Evolutionary conservation across 2,113 vertebrate genomes (phyloP).

Genomic region (Psettodes erumei): DNA sequence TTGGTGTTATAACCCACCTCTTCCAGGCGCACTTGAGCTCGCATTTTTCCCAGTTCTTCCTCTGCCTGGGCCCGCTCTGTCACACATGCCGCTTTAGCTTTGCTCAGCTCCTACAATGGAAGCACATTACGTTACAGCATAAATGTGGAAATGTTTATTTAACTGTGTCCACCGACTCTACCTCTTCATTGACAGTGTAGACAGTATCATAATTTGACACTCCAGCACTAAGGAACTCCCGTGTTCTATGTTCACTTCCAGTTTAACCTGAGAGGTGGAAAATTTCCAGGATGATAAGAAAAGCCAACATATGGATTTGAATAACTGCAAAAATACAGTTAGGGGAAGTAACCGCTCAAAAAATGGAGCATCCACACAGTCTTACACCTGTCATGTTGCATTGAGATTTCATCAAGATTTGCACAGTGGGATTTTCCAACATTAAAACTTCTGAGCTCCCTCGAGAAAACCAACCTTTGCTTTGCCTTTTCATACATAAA

Average conservation of each 20-base stretch:
- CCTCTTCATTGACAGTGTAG: not conserved
- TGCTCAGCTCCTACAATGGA: constrained; percentile 87
- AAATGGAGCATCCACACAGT: not conserved
- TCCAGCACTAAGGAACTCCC: not conserved
- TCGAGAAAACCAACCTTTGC: not conserved
- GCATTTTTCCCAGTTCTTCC: constrained; percentile 87
- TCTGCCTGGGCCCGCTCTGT: constrained; percentile 86
- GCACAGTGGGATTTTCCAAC: not conserved
- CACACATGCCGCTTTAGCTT: constrained; percentile 82
- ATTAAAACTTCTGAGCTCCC: not conserved
- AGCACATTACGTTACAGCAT: not conserved
- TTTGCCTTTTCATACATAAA: not conserved
- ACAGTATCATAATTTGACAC: not conserved
- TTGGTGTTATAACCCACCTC: constrained; percentile 82
- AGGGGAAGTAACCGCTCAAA: not conserved
- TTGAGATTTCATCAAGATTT: too few relatives aligned
- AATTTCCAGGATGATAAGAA: not conserved
- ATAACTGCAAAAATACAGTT: constrained; percentile 15
- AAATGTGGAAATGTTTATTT: not conserved
- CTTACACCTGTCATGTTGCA: too few relatives aligned
- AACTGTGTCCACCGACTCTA: not conserved
- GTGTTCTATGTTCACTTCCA: not conserved
- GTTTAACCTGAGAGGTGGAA: not conserved
- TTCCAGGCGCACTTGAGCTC: constrained; percentile 86
- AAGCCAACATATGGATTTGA: constrained; percentile 3